Evolutionary conservation across 1,140 invertebrate genomes (phyloP).

Genomic region (Tyrophagus putrescentiae): DNA sequence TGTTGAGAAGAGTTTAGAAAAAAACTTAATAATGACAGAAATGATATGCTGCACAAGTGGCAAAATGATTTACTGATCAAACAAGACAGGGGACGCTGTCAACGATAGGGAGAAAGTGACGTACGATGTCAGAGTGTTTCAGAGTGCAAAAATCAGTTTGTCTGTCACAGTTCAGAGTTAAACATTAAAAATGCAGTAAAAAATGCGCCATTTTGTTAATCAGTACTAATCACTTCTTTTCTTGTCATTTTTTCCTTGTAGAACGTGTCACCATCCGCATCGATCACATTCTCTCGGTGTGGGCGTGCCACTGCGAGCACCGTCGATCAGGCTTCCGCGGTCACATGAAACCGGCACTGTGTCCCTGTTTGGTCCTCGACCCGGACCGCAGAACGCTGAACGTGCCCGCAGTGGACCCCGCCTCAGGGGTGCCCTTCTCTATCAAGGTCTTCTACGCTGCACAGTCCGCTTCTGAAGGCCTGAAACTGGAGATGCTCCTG

Average conservation of each 20-base stretch:
- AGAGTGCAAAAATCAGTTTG: too few relatives aligned
- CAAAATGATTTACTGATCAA: too few relatives aligned
- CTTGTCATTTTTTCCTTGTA: conserved; percentile 8
- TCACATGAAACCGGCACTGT: neutral
- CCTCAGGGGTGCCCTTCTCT: neutral
- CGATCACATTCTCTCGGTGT: conserved; percentile 11
- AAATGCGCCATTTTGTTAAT: too few relatives aligned
- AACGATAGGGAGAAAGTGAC: too few relatives aligned
- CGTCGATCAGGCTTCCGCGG: neutral
- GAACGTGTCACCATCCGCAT: conserved; percentile 18
- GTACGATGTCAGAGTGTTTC: too few relatives aligned
- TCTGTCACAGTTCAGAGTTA: too few relatives aligned
- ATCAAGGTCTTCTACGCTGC: conserved; percentile 7
- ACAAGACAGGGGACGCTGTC: too few relatives aligned
- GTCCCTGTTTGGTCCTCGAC: neutral
- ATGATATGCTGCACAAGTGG: too few relatives aligned
- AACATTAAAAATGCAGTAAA: too few relatives aligned
- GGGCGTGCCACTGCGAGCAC: conserved; percentile 10
- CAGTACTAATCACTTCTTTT: too few relatives aligned
- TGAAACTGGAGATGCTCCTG: neutral
- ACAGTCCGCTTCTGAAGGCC: neutral
- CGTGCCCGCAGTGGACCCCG: neutral
- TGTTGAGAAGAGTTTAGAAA: too few relatives aligned
- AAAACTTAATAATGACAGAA: too few relatives aligned
- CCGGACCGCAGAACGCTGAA: neutral